Evolutionary conservation across 2,888 invertebrate species (phyloP).

Genomic region (Chrysina gloriosa): DNA sequence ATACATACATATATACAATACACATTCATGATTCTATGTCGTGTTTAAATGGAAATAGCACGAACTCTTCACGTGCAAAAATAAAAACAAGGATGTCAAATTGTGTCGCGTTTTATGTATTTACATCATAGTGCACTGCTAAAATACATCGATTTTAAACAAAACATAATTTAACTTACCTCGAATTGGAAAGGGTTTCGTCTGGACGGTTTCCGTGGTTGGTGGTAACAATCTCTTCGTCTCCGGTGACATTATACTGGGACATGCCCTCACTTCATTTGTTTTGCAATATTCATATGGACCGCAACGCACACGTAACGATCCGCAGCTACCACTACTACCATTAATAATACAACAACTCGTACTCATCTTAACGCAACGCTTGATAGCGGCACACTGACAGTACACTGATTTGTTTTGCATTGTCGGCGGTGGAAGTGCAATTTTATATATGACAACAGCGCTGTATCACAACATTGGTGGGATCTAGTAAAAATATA

Average conservation of each 20-base stretch:
- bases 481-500: neutral
- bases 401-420: too few species aligned
- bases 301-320: constrained; percentile 61
- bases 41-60: constrained; percentile 33
- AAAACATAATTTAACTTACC: constrained; percentile 67
- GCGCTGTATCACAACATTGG: neutral
- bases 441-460: constrained; percentile 20
- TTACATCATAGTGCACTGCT: too few species aligned
- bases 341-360: constrained; percentile 53
- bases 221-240: constrained; percentile 78
- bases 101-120: too few species aligned
- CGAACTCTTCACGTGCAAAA: constrained; percentile 45
- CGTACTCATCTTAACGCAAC: constrained; percentile 55
- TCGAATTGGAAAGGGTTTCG: constrained; percentile 89
- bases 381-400: constrained; percentile 42
- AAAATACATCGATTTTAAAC: neutral
- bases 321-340: constrained; percentile 54
- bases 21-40: neutral
- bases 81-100: constrained; percentile 18
- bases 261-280: constrained; percentile 65
- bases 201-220: constrained; percentile 86
- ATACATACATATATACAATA: neutral
- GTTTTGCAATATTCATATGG: constrained; percentile 56
- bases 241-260: constrained; percentile 79
- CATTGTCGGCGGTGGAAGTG: constrained; percentile 1